Evolutionary conservation across 2,113 vertebrate genomes (phyloP), one percentile per base, ranked within the genome.

Genomic region (Varanus salvator): DNA sequence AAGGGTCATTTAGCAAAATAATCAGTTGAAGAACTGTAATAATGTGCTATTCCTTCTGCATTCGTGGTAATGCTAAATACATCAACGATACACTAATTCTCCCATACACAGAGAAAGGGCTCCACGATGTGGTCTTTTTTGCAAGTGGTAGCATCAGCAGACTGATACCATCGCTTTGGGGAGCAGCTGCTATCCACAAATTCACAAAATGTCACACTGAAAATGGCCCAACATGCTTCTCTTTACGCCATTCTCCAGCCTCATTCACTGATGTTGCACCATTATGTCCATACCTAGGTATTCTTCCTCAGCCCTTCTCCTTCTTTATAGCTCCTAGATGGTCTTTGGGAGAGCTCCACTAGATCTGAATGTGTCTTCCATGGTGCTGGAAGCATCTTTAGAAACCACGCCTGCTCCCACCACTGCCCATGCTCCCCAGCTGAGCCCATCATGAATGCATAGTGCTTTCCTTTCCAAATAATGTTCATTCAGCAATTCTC

Each of bases 1-100:
- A 89, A 85, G 83, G 48, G n/a, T 54, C 74, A 69, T 38, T 84
- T 78, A 78, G 54, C 17, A 89, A 84, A 84, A 89, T 69, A 85
- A 85, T 85, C 27, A 64, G 27, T 14, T 50, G 25, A 75, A 34
- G 23, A 84, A 64, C 44, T 31, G 6, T 89, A 77, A 84, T 64
- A 6, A 17, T n/a, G 14, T 34, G 31, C 34, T 76, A 27, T n/a
- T 88, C 14, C 14, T 54, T 68, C 75, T 27, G 3, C 15, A 21
- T 57, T 75, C 75, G 66, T 50, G 69, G 14, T 38, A 69, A 78
- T 54, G 8, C 44, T 69, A 78, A 83, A 50, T 83, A 52, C 34
- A 75, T 48, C 48, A 75, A 74, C 48, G 34, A 31, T 19, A 74
- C n/a, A 31, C 34, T 57, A 44, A 48, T 21, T 31, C 9, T 34